These are phyloP conservation scores for Spinibarbus caldwelli DNA, from an alignment of 2,797 vertebrate species.

Conservation along the genomic window DNA sequence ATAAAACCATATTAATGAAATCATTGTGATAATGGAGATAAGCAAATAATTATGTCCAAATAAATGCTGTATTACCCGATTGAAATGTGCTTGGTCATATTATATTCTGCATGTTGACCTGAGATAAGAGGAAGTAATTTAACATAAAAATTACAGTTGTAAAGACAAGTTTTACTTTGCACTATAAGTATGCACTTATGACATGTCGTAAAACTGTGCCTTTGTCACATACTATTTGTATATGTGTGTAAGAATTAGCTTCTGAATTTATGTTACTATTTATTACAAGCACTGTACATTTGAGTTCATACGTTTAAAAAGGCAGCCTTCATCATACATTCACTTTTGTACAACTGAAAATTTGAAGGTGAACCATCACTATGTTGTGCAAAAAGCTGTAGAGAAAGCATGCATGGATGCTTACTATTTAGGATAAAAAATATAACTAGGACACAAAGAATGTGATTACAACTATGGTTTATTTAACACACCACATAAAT, in stretches of 20 bases:
- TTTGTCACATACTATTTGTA: background rate
- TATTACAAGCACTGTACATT: background rate
- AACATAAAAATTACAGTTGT: background rate
- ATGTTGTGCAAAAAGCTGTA: background rate
- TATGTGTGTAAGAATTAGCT: background rate
- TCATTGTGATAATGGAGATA: slow-evolving; percentile 7
- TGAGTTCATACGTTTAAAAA: background rate
- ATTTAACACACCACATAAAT: background rate
- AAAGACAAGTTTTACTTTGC: background rate
- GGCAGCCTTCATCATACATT: background rate
- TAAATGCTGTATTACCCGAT: slow-evolving; percentile 26
- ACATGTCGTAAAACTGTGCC: background rate
- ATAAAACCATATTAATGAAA: slow-evolving; percentile 16
- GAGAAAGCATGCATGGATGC: background rate
- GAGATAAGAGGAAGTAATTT: background rate
- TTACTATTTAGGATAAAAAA: background rate
- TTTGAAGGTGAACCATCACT: background rate
- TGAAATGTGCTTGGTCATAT: slow-evolving; percentile 8
- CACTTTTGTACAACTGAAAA: background rate
- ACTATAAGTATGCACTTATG: background rate
- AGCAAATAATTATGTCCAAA: slow-evolving; percentile 6
- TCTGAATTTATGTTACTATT: background rate
- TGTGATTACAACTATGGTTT: background rate
- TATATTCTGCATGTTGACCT: background rate
- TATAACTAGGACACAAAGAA: background rate